Base-by-base conservation (phyloP, 2,797 vertebrate genomes). In the Anolis apletophallus region DNA sequence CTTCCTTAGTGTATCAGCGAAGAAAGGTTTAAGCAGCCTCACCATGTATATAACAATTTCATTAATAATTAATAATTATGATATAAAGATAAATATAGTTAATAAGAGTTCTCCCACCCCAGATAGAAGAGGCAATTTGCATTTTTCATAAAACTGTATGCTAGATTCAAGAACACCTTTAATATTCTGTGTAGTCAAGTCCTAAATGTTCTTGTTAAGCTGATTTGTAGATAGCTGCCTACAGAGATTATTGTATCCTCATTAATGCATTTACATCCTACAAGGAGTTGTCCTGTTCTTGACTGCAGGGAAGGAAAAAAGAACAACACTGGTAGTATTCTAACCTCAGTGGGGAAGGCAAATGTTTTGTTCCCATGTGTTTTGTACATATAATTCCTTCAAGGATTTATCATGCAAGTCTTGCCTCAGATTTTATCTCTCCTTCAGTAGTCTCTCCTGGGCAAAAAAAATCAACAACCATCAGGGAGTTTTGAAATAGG, bases 371-470 rank as follows among this genome's bases (percentile, higher is more conserved):
- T 0, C 75, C 3, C 1, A 55, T 84, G 3, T 34, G 6, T 34
- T 78, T 77, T 6, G 0, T 32, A 11, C 4, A 0, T 40, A 21
- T 5, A 67, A 3, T 84, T 14, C 2, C 11, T 54, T 85, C 76
- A 87, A 26, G 4, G 29, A 85, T 80, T 26, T 78, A 59, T 52
- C 19, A 17, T 21, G 77, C 0, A 57, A 64, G 8, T 1, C 76
- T 54, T 57, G 54, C 32, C 78, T 14, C 46, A 34, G 68, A 19
- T 88, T 84, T 72, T 72, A 77, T 81, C 73, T 0, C 54, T 71
- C 74, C 74, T 52, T 5, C 77, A 78, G 71, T 1, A 88, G 88
- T 84, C 68, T 86, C 0, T 0, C 85, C 1, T 88, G 72, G 68
- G 1, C 19, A 52, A 77, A 0, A 0, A 2, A 32, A 83, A 29